Percentiles rank a stretch among this genome's conserved stretches.
Conservation (phyloP, 2,797 vertebrate species). For the Karalla daura region DNA sequence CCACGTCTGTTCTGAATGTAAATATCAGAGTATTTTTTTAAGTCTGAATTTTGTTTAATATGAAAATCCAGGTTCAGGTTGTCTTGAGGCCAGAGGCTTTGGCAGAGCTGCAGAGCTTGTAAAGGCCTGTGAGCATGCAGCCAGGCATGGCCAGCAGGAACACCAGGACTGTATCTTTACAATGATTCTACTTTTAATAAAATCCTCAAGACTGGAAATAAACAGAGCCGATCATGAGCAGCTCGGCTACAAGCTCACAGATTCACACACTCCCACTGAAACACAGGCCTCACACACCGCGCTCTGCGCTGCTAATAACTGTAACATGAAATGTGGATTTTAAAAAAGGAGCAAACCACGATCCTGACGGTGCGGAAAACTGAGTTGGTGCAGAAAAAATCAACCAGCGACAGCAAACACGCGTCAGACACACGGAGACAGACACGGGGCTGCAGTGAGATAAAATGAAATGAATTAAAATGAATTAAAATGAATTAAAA, state of each 20-base stretch:
- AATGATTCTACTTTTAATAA: neutral
- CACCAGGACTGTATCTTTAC: constrained; percentile 10
- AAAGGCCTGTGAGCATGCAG: constrained; percentile 48
- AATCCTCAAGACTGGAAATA: neutral
- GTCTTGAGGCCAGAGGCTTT: constrained; percentile 42
- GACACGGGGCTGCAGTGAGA: too few relatives aligned
- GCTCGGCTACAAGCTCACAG: too few relatives aligned
- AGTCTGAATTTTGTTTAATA: neutral
- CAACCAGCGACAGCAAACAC: constrained; percentile 56
- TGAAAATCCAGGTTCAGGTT: constrained; percentile 19
- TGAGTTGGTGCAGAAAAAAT: too few relatives aligned
- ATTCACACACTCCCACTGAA: too few relatives aligned
- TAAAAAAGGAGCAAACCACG: too few relatives aligned
- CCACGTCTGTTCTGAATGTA: neutral
- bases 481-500: constrained; percentile 69
- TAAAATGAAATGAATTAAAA: too few relatives aligned
- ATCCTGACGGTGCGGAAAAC: too few relatives aligned
- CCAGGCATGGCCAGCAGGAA: constrained; percentile 2
- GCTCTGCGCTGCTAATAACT: too few relatives aligned
- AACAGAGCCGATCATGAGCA: too few relatives aligned
- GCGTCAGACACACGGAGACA: constrained; percentile 69
- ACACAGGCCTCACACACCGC: too few relatives aligned
- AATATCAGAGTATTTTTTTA: constrained; percentile 6
- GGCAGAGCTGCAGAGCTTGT: constrained; percentile 49
- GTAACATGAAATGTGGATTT: too few relatives aligned